A percentile compares a stretch with the other conserved stretches of the same genome.
These are phyloP conservation scores for Phragmatobia fuliginosa DNA, from an alignment of 2,888 invertebrate genomes.

Conservation along the genomic window DNA sequence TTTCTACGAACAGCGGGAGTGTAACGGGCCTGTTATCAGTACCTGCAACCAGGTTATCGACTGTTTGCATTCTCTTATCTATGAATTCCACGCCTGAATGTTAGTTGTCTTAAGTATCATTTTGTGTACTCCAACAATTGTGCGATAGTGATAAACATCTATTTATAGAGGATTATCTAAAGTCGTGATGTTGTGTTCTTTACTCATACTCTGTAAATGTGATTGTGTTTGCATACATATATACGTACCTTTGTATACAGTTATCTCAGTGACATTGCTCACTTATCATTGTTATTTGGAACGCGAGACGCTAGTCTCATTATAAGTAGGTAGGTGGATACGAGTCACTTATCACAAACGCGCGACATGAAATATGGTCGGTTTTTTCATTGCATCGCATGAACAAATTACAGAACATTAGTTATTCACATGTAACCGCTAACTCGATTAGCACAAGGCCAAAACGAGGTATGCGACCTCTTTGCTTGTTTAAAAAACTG, in stretches of 20 bases:
- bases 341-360: slow-evolving; percentile 58
- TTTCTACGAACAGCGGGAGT: slow-evolving; percentile 58
- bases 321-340: slow-evolving; percentile 44
- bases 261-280: slow-evolving; percentile 53
- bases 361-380: slow-evolving; percentile 55
- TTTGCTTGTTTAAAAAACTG: slow-evolving; percentile 73
- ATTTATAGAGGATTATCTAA: slow-evolving; percentile 70
- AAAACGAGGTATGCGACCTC: slow-evolving; percentile 82
- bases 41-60: slow-evolving; percentile 81
- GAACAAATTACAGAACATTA: slow-evolving; percentile 74
- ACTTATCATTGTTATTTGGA: slow-evolving; percentile 59
- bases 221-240: slow-evolving; percentile 47
- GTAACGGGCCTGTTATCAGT: slow-evolving; percentile 71
- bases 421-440: slow-evolving; percentile 75
- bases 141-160: slow-evolving; percentile 61
- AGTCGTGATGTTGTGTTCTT: slow-evolving; percentile 53
- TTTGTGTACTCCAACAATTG: slow-evolving; percentile 61
- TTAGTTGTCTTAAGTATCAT: slow-evolving; percentile 70
- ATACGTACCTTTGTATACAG: slow-evolving; percentile 18
- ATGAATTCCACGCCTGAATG: slow-evolving; percentile 70
- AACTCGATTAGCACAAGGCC: slow-evolving; percentile 83
- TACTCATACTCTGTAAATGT: slow-evolving; percentile 53
- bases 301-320: slow-evolving; percentile 41
- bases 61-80: slow-evolving; percentile 79
- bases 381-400: slow-evolving; percentile 60